Conservation (phyloP, 1,140 invertebrate genomes). For the Calephelis virginiensis region DNA sequence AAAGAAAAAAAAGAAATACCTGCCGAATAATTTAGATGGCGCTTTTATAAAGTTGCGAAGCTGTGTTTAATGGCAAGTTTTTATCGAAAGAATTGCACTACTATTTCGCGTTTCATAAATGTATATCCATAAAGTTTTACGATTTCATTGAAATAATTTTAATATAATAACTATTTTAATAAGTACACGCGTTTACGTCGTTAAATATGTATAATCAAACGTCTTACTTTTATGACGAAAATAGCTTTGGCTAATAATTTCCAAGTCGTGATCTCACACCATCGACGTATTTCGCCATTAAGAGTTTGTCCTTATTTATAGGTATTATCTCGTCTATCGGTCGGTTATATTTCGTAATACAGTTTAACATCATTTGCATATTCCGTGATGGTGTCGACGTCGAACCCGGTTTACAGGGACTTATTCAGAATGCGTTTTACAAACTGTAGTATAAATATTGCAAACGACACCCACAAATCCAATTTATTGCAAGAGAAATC, state of each 20-base stretch:
- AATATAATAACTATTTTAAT: slow-evolving; percentile 17
- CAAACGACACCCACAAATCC: slow-evolving; percentile 27
- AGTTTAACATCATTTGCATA: slow-evolving; percentile 72
- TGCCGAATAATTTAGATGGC: too few species aligned
- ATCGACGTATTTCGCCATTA: slow-evolving; percentile 71
- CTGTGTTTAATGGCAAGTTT: too few species aligned
- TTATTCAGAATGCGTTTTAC: not conserved
- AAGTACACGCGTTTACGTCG: slow-evolving; percentile 22
- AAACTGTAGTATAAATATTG: slow-evolving; percentile 19
- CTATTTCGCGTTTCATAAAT: too few species aligned
- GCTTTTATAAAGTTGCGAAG: too few species aligned
- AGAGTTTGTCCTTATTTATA: slow-evolving; percentile 70
- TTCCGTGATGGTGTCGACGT: slow-evolving; percentile 61
- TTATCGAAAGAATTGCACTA: too few species aligned
- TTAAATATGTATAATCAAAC: slow-evolving; percentile 40
- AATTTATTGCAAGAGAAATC: slow-evolving; percentile 21
- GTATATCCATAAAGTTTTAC: not conserved
- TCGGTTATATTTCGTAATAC: slow-evolving; percentile 62
- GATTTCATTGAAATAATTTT: not conserved
- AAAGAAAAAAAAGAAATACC: too few species aligned
- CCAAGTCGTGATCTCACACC: slow-evolving; percentile 68
- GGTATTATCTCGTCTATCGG: slow-evolving; percentile 71
- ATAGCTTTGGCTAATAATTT: slow-evolving; percentile 63
- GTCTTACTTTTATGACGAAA: slow-evolving; percentile 52
- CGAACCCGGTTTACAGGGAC: slow-evolving; percentile 31